Evolutionary conservation across 1,140 invertebrate species (phyloP).

Genomic region (Conus ventricosus): DNA sequence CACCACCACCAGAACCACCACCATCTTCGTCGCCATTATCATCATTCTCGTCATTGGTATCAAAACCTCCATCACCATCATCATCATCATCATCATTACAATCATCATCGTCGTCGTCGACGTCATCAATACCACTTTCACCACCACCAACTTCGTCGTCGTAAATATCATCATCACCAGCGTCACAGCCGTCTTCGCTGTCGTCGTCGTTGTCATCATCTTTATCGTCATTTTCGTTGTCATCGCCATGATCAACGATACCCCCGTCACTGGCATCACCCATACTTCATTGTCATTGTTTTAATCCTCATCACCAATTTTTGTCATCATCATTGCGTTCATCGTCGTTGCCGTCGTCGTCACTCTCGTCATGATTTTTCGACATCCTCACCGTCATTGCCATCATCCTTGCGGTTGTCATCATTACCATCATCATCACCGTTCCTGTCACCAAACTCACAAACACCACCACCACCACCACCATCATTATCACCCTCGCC

Average conservation of each 20-base stretch:
- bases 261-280: no score
- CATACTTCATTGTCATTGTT: no score
- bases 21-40: background rate
- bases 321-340: no score
- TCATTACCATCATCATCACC: conserved; percentile 6
- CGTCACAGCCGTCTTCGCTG: no score
- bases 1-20: background rate
- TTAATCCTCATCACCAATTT: no score
- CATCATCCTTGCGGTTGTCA: background rate
- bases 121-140: background rate
- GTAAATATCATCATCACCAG: no score
- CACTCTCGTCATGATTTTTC: background rate
- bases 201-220: no score
- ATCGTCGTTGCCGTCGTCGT: background rate
- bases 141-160: background rate
- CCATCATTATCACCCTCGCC: background rate
- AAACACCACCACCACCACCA: conserved; percentile 1
- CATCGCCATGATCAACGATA: no score
- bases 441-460: background rate
- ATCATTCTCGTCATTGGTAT: background rate
- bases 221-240: no score
- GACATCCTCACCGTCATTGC: no score
- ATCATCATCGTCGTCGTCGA: no score
- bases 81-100: background rate
- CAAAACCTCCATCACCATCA: background rate